Percentiles rank a stretch among this genome's conserved stretches.
phyloP scores from a whole-genome alignment of 2,888 invertebrate species.

The Parnassius mnemosyne region DNA sequence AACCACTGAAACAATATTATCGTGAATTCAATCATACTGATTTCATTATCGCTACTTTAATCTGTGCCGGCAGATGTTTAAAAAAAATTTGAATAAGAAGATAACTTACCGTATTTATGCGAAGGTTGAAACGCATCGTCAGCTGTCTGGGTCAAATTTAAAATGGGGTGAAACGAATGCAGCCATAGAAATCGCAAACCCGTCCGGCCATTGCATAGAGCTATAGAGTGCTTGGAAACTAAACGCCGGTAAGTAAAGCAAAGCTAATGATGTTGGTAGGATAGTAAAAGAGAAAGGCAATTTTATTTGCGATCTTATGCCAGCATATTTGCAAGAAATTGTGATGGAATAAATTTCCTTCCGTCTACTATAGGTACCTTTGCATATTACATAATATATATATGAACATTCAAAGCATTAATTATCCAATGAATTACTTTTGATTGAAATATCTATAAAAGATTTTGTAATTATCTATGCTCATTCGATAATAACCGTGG shows the following conservation, averaged over 20 bases:
- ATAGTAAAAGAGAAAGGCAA: conserved; percentile 21
- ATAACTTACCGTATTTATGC: neutral
- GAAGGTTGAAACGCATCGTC: conserved; percentile 8
- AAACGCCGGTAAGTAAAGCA: conserved; percentile 2
- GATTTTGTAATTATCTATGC: too few species aligned
- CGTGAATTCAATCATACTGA: too few species aligned
- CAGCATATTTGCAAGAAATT: conserved; percentile 16
- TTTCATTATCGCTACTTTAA: too few species aligned
- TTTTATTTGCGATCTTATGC: conserved; percentile 9
- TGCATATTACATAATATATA: too few species aligned
- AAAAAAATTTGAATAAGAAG: neutral
- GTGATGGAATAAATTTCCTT: neutral
- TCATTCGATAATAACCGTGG: too few species aligned
- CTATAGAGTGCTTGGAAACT: conserved; percentile 15
- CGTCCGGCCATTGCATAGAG: conserved; percentile 12
- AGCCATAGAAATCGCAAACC: conserved; percentile 43
- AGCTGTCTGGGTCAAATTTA: conserved; percentile 19
- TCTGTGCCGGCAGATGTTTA: too few species aligned
- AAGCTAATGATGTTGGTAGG: conserved; percentile 17
- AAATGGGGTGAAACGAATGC: conserved; percentile 41
- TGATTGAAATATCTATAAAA: too few species aligned
- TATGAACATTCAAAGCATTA: too few species aligned
- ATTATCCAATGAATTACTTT: too few species aligned
- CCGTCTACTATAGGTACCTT: neutral
- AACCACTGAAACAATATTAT: too few species aligned